Evolutionary conservation across 2,888 invertebrate species (phyloP), one percentile per base, ranked within the genome.

Genomic region (Ectemnius cavifrons): DNA sequence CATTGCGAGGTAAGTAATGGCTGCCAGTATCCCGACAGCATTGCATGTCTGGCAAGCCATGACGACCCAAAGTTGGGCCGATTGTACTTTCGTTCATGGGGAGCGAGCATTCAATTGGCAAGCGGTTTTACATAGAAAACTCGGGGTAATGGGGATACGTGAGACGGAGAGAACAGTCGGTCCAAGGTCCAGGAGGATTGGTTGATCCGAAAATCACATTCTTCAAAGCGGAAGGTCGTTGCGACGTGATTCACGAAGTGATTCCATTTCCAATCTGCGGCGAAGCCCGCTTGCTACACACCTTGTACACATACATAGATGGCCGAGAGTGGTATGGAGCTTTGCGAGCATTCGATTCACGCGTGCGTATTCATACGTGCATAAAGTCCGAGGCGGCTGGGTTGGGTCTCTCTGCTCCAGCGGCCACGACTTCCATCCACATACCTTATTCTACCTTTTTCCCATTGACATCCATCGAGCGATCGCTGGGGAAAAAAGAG

Each of bases 321-420:
- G 3, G 28, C 28, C 28, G 37, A 37, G 37, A 23, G 1, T 23
- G 6, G 37, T 49, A 46, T 52, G 65, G 28, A 20, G 57, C 18
- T 57, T 23, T 18, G 56, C n/a, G 58, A 20, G 70, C 62, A 87
- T 86, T 87, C 86, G 69, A 77, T 83, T 85, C 87, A 85, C 86
- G 86, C 78, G 77, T 74, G 66, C 69, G 79, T 84, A 84, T 85
- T 85, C 87, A 87, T 87, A 86, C 85, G 84, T 84, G 86, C 84
- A 86, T 86, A 85, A 85, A 87, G 84, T 79, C 81, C 84, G 79
- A 79, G 83, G 37, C 37, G 23, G 23, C 23, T 0, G 3, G 23
- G 6, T 8, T 11, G 37, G 37, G 37, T 37, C 37, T 37, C 82
- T 77, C 77, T 70, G 77, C 65, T 52, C 59, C 6, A 37, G 37